A percentile compares a stretch with the other conserved stretches of the same genome.
Evolutionary conservation across 30 jellyfish, hydroid and myxozoan species (phyloP).

Genomic region (Mastigias papua): DNA sequence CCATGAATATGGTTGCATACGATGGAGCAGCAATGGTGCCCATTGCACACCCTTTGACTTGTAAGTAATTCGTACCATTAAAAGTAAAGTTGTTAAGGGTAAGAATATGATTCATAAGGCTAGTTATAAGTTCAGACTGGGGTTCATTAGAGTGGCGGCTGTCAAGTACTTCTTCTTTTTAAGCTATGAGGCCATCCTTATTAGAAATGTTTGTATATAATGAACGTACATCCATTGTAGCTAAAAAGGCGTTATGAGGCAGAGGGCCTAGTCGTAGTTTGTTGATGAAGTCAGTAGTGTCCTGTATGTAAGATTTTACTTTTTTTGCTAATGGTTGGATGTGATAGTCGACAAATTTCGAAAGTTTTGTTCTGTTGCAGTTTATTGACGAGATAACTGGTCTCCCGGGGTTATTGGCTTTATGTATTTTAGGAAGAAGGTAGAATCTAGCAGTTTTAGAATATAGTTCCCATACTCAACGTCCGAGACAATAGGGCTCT

Average conservation of each 20-base stretch:
- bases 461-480: too few relatives aligned
- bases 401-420: conserved; percentile 20
- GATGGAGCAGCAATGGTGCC: conserved; percentile 74
- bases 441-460: conserved; percentile 29
- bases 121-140: background rate
- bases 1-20: conserved; percentile 62
- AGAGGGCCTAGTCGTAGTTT: conserved; percentile 12
- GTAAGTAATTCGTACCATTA: conserved; percentile 21
- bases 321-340: conserved; percentile 20
- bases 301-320: conserved; percentile 7
- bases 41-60: conserved; percentile 64
- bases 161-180: too few relatives aligned
- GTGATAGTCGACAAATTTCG: conserved; percentile 11
- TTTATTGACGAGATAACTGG: conserved; percentile 3
- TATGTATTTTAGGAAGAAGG: conserved; percentile 24
- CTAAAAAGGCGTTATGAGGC: background rate
- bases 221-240: conserved; percentile 15
- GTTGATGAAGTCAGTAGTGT: conserved; percentile 7
- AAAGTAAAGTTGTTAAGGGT: background rate
- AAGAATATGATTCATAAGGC: background rate
- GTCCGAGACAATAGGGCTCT: too few relatives aligned
- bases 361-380: conserved; percentile 19
- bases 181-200: conserved; percentile 21
- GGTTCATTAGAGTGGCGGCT: conserved; percentile 1
- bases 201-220: conserved; percentile 17